Percentiles rank a stretch among this genome's conserved stretches.
These are phyloP conservation scores for Cartodere bifasciata DNA, from an alignment of 2,888 invertebrate genomes.

Conservation along the genomic window DNA sequence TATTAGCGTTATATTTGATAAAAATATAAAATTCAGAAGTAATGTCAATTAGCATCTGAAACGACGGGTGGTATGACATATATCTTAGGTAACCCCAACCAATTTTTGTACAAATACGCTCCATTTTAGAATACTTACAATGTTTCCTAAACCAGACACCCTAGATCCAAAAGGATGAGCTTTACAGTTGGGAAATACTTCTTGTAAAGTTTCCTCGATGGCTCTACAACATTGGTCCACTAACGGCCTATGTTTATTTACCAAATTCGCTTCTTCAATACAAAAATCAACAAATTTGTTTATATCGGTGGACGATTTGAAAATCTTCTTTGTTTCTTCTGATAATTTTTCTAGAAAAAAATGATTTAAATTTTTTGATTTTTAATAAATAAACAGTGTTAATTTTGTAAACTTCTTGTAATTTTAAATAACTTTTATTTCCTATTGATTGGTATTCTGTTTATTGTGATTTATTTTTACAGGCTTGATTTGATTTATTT, in stretches of 20 bases:
- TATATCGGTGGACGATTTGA: slow-evolving; percentile 19
- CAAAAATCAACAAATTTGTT: slow-evolving; percentile 16
- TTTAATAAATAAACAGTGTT: neutral
- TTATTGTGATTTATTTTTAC: too few species aligned
- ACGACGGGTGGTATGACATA: too few species aligned
- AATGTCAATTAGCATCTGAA: too few species aligned
- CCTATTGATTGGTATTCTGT: too few species aligned
- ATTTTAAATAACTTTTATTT: too few species aligned
- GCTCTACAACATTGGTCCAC: slow-evolving; percentile 22
- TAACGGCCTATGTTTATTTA: slow-evolving; percentile 17
- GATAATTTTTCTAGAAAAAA: slow-evolving; percentile 19
- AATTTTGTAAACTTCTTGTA: too few species aligned
- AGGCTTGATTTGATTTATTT: too few species aligned
- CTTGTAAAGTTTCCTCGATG: slow-evolving; percentile 22
- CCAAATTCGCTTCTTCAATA: slow-evolving; percentile 21
- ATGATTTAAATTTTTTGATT: slow-evolving; percentile 4
- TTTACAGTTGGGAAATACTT: slow-evolving; percentile 28
- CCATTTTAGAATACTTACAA: slow-evolving; percentile 19
- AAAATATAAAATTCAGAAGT: too few species aligned
- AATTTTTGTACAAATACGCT: too few species aligned
- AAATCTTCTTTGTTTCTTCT: slow-evolving; percentile 18
- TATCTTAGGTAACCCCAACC: too few species aligned
- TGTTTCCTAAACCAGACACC: slow-evolving; percentile 39
- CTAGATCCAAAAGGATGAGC: slow-evolving; percentile 49
- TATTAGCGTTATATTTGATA: too few species aligned